A percentile compares a stretch with the other conserved stretches of the same genome.
Evolutionary conservation across 2,888 invertebrate species (phyloP).

Genomic region (Corythucha ciliata): DNA sequence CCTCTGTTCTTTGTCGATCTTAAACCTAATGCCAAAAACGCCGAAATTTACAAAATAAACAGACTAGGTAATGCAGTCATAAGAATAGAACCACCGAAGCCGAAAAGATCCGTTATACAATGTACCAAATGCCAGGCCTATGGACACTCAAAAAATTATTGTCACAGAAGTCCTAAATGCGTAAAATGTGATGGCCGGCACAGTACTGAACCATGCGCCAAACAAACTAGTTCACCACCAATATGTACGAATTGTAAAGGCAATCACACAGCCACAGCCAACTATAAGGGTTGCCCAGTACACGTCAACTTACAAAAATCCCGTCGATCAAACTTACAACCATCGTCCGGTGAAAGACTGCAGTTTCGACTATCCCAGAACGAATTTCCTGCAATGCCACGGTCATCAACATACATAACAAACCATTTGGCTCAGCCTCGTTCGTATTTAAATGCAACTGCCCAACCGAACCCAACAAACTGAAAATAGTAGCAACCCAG

Average conservation of each 20-base stretch:
- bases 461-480: too few relatives aligned
- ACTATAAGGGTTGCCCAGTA: constrained; percentile 15
- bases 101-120: constrained; percentile 9
- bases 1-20: constrained; percentile 16
- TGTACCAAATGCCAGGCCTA: constrained; percentile 14
- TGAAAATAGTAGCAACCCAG: too few relatives aligned
- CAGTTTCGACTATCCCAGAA: too few relatives aligned
- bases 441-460: too few relatives aligned
- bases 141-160: constrained; percentile 18
- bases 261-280: constrained; percentile 13
- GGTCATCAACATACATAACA: too few relatives aligned
- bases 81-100: constrained; percentile 13
- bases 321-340: too few relatives aligned
- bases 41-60: constrained; percentile 14
- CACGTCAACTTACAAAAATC: constrained; percentile 3
- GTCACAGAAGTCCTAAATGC: constrained; percentile 1
- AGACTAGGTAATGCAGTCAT: constrained; percentile 8
- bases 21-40: constrained; percentile 17
- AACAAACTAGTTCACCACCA: not conserved
- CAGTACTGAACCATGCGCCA: constrained; percentile 6
- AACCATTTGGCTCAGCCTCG: too few relatives aligned
- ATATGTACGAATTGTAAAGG: constrained; percentile 14
- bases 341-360: too few relatives aligned
- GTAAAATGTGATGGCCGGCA: constrained; percentile 17
- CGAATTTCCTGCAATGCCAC: too few relatives aligned